Evolutionary conservation across 2,797 vertebrate species (phyloP).

Genomic region (Notolabrus celidotus): DNA sequence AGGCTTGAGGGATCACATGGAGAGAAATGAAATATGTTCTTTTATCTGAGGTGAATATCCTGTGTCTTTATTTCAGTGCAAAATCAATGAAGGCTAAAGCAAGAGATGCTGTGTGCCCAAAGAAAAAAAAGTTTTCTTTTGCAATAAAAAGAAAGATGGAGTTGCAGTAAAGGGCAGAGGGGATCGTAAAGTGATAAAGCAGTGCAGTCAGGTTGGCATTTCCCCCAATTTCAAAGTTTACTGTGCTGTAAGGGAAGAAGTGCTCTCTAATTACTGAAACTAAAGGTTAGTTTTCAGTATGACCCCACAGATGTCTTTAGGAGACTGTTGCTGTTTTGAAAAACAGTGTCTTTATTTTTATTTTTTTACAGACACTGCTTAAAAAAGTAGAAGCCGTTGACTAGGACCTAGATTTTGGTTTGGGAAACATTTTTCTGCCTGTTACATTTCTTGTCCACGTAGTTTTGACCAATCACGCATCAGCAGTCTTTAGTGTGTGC

Average conservation of each 20-base stretch:
- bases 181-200: conserved; percentile 40
- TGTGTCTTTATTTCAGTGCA: conserved; percentile 67
- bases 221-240: conserved; percentile 38
- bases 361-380: no score
- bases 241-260: conserved; percentile 31
- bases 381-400: no score
- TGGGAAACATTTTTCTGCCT: no score
- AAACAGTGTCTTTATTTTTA: no score
- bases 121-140: conserved; percentile 16
- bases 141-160: conserved; percentile 46
- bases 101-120: conserved; percentile 13
- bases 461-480: no score
- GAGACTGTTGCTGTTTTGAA: conserved; percentile 8
- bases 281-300: conserved; percentile 33
- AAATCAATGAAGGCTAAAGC: conserved; percentile 74
- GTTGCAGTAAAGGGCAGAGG: conserved; percentile 45
- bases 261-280: conserved; percentile 46
- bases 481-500: no score
- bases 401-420: no score
- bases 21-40: conserved; percentile 54
- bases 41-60: conserved; percentile 56
- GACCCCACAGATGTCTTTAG: neutral
- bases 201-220: conserved; percentile 32
- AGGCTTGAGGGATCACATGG: conserved; percentile 37
- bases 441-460: no score